Percentiles rank a stretch among this genome's conserved stretches.
Conservation (phyloP, 2,888 invertebrate genomes). For the Psylliodes chrysocephalus region DNA sequence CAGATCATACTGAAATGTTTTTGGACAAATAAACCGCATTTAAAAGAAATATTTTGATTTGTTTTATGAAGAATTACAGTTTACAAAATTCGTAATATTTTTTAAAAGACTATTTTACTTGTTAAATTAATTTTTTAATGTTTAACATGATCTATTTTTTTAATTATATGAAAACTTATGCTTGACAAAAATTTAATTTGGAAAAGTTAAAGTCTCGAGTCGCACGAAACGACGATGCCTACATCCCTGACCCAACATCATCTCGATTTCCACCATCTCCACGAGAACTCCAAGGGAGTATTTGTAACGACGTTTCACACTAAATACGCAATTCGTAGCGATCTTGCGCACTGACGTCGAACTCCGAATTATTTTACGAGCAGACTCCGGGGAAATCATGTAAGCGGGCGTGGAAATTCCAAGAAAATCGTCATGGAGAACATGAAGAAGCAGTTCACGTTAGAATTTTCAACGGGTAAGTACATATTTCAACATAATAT, state of each 20-base stretch:
- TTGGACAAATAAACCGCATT: no score
- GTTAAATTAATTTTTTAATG: no score
- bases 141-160: no score
- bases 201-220: no score
- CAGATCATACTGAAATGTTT: no score
- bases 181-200: no score
- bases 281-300: conserved; percentile 8
- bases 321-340: conserved; percentile 18
- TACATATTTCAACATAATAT: neutral
- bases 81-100: no score
- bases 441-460: conserved; percentile 21
- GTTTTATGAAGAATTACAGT: no score
- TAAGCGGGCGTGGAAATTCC: conserved; percentile 31
- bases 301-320: neutral
- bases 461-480: conserved; percentile 22
- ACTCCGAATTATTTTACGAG: conserved; percentile 18
- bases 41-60: no score
- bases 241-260: neutral
- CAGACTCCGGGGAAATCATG: conserved; percentile 29
- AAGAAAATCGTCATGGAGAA: conserved; percentile 25
- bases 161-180: no score
- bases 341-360: conserved; percentile 9
- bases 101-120: no score
- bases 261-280: neutral
- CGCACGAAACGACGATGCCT: no score